phyloP scores from a whole-genome alignment of 2,797 vertebrate species.

The Propithecus perrieri region DNA sequence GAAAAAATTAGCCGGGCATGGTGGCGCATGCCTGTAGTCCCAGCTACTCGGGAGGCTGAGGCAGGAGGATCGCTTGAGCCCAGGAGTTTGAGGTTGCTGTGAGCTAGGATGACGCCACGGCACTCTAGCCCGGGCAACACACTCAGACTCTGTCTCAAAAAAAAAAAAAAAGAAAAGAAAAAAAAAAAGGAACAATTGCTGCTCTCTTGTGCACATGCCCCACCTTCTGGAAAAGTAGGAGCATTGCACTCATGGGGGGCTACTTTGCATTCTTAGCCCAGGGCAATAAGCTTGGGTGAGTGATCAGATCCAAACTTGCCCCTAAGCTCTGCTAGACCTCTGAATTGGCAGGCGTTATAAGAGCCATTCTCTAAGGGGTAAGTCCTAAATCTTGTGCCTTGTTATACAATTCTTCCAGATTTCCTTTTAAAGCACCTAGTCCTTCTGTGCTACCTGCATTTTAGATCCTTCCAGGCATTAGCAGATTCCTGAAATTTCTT shows the following conservation, averaged over 20 bases:
- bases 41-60: too few relatives aligned
- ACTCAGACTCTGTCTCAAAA: too few relatives aligned
- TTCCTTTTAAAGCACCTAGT: neutral
- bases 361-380: neutral
- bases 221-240: constrained; percentile 19
- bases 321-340: neutral
- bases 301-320: neutral
- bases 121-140: too few relatives aligned
- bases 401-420: neutral
- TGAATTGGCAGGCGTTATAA: neutral
- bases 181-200: neutral
- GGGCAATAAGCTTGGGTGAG: neutral
- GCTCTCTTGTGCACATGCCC: neutral
- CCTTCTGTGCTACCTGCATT: neutral
- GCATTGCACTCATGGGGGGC: neutral
- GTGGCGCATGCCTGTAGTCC: too few relatives aligned
- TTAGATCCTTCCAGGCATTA: neutral
- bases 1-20: too few relatives aligned
- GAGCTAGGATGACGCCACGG: too few relatives aligned
- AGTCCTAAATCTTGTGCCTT: constrained; percentile 45
- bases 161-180: too few relatives aligned
- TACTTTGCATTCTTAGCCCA: neutral
- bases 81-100: too few relatives aligned
- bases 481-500: neutral
- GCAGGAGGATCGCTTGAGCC: too few relatives aligned